Base-by-base conservation (phyloP, 35 echinoderm and acorn worm genomes). In the Lytechinus pictus region DNA sequence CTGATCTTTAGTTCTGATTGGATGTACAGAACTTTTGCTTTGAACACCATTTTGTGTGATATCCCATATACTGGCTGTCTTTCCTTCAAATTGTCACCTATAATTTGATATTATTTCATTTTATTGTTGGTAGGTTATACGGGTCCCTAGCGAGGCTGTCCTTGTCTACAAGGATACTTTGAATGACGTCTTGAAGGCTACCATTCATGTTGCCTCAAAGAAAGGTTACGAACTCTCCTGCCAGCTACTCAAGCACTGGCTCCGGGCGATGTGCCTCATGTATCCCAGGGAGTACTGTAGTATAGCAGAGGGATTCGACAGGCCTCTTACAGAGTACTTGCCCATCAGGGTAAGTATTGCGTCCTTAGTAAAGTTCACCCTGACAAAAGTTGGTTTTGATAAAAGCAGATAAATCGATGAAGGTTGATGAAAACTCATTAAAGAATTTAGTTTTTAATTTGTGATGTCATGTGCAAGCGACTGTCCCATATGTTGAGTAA, bases 251-350 rank as follows among this genome's bases (percentile, higher is more conserved):
- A 99, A 96, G 92, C 92, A 98, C 86, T 95, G 96, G 44, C 94
- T 99, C 6, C 57, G 94, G 33, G 71, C 96, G 52, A 86, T 98
- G 86, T 97, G 94, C 58, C 94, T 95, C 52, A 89, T 86, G 0
- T 99, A 97, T 86, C 97, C 97, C 27, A 94, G 55, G 89, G 98
- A 99, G 89, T 96, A 97, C 61, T 96, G 98, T 27, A 99, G 98
- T 55, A 93, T 98, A 61, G 79, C 98, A 13, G 97, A 95, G 27
- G 96, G 96, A 16, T 96, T 99, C 29, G 97, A 98, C 55, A 72
- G 94, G 54, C 98, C 98, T 14, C 57, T 99, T 66, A 96, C 96
- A 44, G 96, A 98, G 86, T 99, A 99, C 86, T 95, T 99, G n/a
- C 98, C 98, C 86, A 97, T 99, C 13, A 96, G 98, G 97, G 98